Evolutionary conservation across 2,797 vertebrate species (phyloP).

Genomic region (Molossus molossus): DNA sequence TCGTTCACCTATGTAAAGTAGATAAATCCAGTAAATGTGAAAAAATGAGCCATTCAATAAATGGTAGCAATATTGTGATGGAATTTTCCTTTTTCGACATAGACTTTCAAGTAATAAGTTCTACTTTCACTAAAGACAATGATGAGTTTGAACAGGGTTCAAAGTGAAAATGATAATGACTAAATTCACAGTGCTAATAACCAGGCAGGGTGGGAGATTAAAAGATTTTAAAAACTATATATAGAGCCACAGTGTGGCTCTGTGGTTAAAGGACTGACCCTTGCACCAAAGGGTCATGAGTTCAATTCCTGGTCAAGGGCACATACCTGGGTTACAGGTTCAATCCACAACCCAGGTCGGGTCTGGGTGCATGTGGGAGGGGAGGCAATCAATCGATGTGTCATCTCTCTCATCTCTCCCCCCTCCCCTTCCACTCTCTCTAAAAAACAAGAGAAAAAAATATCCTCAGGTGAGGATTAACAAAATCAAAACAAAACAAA

Average conservation of each 20-base stretch:
- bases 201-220: not conserved
- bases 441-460: too few species aligned
- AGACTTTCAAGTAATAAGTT: not conserved
- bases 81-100: not conserved
- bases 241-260: too few species aligned
- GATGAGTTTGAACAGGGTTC: not conserved
- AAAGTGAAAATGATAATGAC: constrained; percentile 1
- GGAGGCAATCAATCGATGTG: too few species aligned
- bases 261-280: too few species aligned
- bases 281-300: too few species aligned
- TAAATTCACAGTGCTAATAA: not conserved
- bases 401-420: too few species aligned
- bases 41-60: not conserved
- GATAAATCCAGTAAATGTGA: not conserved
- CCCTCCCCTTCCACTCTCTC: too few species aligned
- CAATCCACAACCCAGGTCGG: too few species aligned
- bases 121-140: constrained; percentile 1
- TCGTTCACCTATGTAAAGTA: not conserved
- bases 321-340: too few species aligned
- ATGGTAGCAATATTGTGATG: not conserved
- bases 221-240: not conserved
- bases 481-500: not conserved
- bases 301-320: too few species aligned
- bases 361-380: too few species aligned
- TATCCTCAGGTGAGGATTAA: too few species aligned